phyloP scores from a whole-genome alignment of 2,113 vertebrate species.

The Panthera leo region DNA sequence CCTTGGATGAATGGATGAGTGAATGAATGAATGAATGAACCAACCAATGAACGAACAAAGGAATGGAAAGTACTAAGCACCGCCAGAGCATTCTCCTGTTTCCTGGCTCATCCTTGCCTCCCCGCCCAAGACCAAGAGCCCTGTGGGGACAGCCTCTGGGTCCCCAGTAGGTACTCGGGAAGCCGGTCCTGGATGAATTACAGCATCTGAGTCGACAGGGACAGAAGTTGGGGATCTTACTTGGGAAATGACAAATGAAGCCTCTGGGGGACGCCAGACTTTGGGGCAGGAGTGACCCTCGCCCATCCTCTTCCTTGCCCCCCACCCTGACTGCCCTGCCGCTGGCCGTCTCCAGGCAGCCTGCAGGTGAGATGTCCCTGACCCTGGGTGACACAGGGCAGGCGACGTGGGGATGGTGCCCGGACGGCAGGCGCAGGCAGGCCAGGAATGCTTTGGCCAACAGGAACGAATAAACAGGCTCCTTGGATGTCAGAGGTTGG shows the following conservation, averaged over 20 bases:
- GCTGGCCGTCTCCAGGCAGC: background rate
- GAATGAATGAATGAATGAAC: background rate
- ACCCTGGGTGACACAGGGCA: background rate
- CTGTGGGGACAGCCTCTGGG: background rate
- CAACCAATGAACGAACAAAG: background rate
- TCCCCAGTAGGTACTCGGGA: background rate
- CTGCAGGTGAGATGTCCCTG: background rate
- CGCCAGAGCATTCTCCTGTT: background rate
- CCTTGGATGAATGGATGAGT: background rate
- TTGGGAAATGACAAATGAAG: background rate
- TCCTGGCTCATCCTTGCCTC: background rate
- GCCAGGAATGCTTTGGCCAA: background rate
- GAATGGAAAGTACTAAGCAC: background rate
- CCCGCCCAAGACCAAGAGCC: background rate
- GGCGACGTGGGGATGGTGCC: background rate
- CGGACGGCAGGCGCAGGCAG: background rate
- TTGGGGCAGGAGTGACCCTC: background rate
- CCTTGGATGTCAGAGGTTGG: constrained; percentile 14
- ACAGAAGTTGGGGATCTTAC: background rate
- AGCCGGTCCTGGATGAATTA: background rate
- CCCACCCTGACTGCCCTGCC: fast-evolving
- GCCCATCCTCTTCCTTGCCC: too few relatives aligned
- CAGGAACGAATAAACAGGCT: constrained; percentile 69
- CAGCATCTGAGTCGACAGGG: background rate
- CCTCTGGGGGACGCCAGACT: background rate